Conservation (phyloP, 2,888 invertebrate species). For the Heliconius aoede region DNA sequence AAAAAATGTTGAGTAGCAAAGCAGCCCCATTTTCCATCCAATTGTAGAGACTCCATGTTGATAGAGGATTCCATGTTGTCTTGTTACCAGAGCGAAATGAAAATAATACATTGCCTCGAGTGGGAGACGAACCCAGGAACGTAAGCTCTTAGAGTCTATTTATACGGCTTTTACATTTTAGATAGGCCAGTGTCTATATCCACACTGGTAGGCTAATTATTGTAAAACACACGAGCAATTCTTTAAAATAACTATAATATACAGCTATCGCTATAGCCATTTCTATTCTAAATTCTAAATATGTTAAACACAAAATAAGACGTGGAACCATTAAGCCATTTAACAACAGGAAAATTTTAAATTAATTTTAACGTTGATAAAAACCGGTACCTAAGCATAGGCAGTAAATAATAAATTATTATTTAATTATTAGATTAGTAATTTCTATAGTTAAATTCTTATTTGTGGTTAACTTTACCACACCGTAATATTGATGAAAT, state of each 20-base stretch:
- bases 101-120: no score
- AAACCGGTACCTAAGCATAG: neutral
- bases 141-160: no score
- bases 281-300: neutral
- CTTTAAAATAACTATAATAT: no score
- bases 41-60: no score
- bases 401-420: neutral
- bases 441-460: neutral
- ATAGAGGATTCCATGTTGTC: no score
- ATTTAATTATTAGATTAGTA: neutral
- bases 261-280: neutral
- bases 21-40: no score
- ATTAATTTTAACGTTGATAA: conserved; percentile 10
- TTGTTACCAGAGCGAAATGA: no score
- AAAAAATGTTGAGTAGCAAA: no score
- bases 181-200: neutral
- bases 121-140: no score
- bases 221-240: no score
- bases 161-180: neutral
- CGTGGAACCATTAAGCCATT: neutral
- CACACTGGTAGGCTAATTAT: no score
- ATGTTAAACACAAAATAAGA: neutral
- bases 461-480: neutral
- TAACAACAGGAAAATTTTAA: conserved; percentile 1
- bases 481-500: neutral